phyloP scores from a whole-genome alignment of 2,113 vertebrate species.

The Rhynchomys soricoides region DNA sequence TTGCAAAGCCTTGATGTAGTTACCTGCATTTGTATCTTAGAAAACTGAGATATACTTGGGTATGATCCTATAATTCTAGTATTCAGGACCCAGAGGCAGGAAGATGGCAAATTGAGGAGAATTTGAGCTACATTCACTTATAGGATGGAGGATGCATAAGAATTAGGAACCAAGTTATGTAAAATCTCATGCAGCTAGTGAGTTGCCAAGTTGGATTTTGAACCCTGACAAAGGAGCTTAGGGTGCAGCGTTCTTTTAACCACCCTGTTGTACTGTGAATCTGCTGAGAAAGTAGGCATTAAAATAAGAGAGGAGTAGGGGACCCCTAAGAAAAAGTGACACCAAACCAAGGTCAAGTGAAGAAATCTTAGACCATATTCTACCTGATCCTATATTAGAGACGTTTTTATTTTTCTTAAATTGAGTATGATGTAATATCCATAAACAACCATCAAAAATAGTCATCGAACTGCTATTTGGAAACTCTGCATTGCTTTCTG shows the following conservation, averaged over 20 bases:
- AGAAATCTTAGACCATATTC: neutral
- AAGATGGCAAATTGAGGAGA: neutral
- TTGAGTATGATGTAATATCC: neutral
- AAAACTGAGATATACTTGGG: neutral
- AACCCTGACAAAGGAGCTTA: neutral
- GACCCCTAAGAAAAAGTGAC: neutral
- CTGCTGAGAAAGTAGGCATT: conserved; percentile 5
- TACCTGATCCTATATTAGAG: neutral
- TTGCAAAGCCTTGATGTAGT: neutral
- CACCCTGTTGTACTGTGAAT: neutral
- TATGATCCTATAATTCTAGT: neutral
- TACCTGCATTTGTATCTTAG: neutral
- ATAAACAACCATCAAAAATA: neutral
- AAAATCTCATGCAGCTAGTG: neutral
- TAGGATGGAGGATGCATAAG: too few relatives aligned
- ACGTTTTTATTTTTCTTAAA: neutral
- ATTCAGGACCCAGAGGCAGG: neutral
- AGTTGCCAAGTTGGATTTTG: neutral
- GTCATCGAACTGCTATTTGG: neutral
- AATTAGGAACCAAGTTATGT: neutral
- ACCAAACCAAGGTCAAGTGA: neutral
- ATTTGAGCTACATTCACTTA: too few relatives aligned
- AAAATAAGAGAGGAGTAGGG: neutral
- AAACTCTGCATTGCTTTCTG: conserved; percentile 10
- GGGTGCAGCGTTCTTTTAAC: neutral